Percentiles rank a stretch among this genome's conserved stretches.
These are phyloP conservation scores for Anticlea derivata DNA, from an alignment of 2,888 invertebrate genomes.

Conservation along the genomic window DNA sequence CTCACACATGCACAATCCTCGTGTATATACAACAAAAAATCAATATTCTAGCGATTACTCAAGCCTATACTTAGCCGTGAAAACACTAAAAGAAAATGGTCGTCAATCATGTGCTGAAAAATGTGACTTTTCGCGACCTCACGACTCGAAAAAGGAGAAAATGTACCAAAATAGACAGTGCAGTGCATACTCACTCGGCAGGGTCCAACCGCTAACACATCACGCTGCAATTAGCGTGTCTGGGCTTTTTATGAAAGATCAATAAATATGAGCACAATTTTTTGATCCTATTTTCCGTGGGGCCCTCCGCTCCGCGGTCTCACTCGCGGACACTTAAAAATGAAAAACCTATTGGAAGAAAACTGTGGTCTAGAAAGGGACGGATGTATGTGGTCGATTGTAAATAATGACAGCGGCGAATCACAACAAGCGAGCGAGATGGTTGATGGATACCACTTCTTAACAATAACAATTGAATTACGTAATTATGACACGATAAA, in stretches of 20 bases:
- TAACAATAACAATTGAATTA: conserved; percentile 57
- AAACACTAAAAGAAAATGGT: conserved; percentile 58
- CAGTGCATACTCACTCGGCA: conserved; percentile 58
- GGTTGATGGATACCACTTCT: conserved; percentile 45
- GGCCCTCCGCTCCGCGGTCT: conserved; percentile 64
- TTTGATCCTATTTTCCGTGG: conserved; percentile 79
- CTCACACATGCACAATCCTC: conserved; percentile 61
- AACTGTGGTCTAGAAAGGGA: conserved; percentile 72
- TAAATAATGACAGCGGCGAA: conserved; percentile 77
- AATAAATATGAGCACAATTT: conserved; percentile 78
- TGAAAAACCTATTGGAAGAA: conserved; percentile 79
- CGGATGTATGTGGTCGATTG: conserved; percentile 69
- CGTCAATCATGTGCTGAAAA: conserved; percentile 69
- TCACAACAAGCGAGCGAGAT: conserved; percentile 79
- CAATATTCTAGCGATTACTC: conserved; percentile 69
- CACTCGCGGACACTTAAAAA: conserved; percentile 75
- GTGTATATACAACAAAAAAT: conserved; percentile 60
- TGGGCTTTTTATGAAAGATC: conserved; percentile 79
- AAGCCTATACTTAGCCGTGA: conserved; percentile 40
- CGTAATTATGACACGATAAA: conserved; percentile 45
- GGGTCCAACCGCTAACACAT: conserved; percentile 55
- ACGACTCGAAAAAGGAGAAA: conserved; percentile 52
- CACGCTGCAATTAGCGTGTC: conserved; percentile 68
- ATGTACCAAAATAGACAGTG: conserved; percentile 62
- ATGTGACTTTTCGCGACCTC: conserved; percentile 71